A percentile compares a stretch with the other conserved stretches of the same genome.
Evolutionary conservation across 2,113 vertebrate genomes (phyloP).

Genomic region (Indicator maculatus): DNA sequence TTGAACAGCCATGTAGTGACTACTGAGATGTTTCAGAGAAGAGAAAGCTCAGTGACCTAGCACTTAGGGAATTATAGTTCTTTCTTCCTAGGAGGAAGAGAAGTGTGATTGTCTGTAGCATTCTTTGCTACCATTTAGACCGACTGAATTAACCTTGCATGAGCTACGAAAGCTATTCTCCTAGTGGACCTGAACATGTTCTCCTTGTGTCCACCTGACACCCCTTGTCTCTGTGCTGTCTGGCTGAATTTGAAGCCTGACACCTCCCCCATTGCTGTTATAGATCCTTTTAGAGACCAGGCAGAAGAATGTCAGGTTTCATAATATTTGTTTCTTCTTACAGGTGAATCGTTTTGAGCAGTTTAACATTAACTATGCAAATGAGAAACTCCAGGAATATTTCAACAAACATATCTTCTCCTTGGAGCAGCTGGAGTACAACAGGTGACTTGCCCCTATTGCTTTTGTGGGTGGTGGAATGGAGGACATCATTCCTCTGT

Average conservation of each 20-base stretch:
- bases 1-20: neutral
- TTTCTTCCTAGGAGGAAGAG: neutral
- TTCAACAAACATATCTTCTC: slow-evolving; percentile 97
- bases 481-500: neutral
- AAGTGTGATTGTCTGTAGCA: neutral
- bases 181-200: neutral
- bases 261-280: neutral
- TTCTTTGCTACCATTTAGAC: neutral
- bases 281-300: neutral
- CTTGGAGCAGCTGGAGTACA: slow-evolving; percentile 92
- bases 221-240: neutral
- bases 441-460: slow-evolving; percentile 77
- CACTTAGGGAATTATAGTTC: neutral
- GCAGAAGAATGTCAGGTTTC: neutral
- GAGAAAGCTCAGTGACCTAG: neutral
- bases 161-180: neutral
- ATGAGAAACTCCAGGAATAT: slow-evolving; percentile 93
- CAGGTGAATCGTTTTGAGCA: slow-evolving; percentile 94
- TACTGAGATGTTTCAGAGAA: neutral
- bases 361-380: slow-evolving; percentile 95
- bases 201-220: neutral
- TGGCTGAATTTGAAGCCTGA: neutral
- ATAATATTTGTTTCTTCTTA: slow-evolving; percentile 10
- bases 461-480: neutral
- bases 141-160: neutral